Conservation (phyloP, 2,797 vertebrate genomes). For the Cetoscarus ocellatus region DNA sequence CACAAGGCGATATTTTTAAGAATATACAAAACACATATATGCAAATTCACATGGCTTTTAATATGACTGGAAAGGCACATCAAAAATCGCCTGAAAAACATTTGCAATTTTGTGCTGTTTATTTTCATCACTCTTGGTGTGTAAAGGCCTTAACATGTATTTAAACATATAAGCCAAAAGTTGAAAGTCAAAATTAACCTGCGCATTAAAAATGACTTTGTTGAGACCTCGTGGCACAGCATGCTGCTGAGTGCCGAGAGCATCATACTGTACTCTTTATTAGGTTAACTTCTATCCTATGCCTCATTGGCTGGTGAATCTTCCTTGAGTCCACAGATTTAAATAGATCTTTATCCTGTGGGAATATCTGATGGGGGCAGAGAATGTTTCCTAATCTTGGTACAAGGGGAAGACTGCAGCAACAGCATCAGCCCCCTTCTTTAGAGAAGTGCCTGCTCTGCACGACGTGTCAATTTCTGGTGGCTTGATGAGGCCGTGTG, state of each 20-base stretch:
- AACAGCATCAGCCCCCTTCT: slow-evolving; percentile 1
- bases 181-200: too few species aligned
- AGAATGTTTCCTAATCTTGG: slow-evolving; percentile 14
- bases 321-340: slow-evolving; percentile 4
- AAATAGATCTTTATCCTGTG: slow-evolving; percentile 39
- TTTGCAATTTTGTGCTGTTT: too few species aligned
- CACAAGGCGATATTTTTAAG: too few species aligned
- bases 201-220: slow-evolving; percentile 8
- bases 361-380: slow-evolving; percentile 19
- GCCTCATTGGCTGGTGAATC: slow-evolving; percentile 28
- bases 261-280: slow-evolving; percentile 21
- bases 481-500: slow-evolving; percentile 9
- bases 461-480: slow-evolving; percentile 7
- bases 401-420: slow-evolving; percentile 5
- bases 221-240: slow-evolving; percentile 8
- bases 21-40: too few species aligned
- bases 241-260: slow-evolving; percentile 15
- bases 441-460: not conserved
- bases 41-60: too few species aligned
- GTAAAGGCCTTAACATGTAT: too few species aligned
- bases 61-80: too few species aligned
- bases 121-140: too few species aligned
- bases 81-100: too few species aligned
- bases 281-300: slow-evolving; percentile 27
- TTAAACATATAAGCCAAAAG: too few species aligned